Evolutionary conservation across 2,888 invertebrate genomes (phyloP).

Genomic region (Carterocephalus palaemon): DNA sequence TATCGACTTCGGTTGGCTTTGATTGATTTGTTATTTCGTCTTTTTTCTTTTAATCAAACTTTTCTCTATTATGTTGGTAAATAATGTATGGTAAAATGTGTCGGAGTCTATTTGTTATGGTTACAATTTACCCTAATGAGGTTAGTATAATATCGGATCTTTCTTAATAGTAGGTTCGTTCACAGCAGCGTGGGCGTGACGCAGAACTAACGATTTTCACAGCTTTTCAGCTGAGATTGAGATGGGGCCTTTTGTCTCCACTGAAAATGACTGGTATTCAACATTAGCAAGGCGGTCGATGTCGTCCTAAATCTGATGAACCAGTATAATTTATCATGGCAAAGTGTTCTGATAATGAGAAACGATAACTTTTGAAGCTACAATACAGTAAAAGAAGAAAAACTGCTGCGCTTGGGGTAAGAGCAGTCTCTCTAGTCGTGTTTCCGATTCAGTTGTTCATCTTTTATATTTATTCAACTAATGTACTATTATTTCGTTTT

Average conservation of each 20-base stretch:
- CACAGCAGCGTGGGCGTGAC: constrained; percentile 35
- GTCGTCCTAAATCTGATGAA: constrained; percentile 8
- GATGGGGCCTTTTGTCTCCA: constrained; percentile 10
- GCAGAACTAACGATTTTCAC: constrained; percentile 9
- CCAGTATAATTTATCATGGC: background rate
- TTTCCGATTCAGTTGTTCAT: too few species aligned
- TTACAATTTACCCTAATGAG: constrained; percentile 53
- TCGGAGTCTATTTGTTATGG: constrained; percentile 33
- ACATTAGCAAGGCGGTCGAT: background rate
- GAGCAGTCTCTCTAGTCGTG: too few species aligned
- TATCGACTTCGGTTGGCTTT: too few species aligned
- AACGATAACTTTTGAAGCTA: background rate
- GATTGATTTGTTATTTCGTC: too few species aligned
- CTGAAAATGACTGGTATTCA: constrained; percentile 5
- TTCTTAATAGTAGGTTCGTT: constrained; percentile 34
- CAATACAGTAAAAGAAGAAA: background rate
- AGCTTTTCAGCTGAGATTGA: constrained; percentile 6
- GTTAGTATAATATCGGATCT: constrained; percentile 39
- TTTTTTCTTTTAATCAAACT: constrained; percentile 8
- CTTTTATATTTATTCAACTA: too few species aligned
- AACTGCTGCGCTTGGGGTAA: too few species aligned
- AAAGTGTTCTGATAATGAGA: constrained; percentile 1
- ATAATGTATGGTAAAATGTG: too few species aligned
- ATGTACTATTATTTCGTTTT: too few species aligned
- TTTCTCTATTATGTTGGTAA: constrained; percentile 28